Evolutionary conservation across 2,113 vertebrate genomes (phyloP).

Genomic region (Strix uralensis): DNA sequence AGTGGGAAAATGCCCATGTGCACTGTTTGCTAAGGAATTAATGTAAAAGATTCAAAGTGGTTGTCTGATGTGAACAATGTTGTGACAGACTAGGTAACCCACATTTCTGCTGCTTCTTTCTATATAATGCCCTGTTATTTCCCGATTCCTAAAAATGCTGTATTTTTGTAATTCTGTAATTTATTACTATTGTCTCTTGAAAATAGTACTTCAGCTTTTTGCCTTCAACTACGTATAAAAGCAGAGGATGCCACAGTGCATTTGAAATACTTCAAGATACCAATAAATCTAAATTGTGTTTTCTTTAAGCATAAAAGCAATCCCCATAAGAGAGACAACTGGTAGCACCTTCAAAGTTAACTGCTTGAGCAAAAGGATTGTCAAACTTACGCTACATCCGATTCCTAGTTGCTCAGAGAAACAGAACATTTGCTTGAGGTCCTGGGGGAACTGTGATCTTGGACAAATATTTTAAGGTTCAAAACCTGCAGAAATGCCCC

Average conservation of each 20-base stretch:
- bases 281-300: neutral
- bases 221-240: neutral
- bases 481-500: neutral
- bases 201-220: neutral
- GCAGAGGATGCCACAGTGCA: neutral
- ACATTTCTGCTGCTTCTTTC: neutral
- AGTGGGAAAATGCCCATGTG: neutral
- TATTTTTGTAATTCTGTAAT: neutral
- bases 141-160: neutral
- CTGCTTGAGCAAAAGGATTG: neutral
- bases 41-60: neutral
- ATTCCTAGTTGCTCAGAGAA: neutral
- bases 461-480: neutral
- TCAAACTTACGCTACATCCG: fast-evolving
- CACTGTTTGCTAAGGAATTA: neutral
- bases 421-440: neutral
- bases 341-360: neutral
- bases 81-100: neutral
- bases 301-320: neutral
- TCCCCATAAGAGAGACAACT: neutral
- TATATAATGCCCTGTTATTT: neutral
- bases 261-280: neutral
- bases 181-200: neutral
- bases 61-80: neutral
- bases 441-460: neutral